Evolutionary conservation across 2,113 vertebrate genomes (phyloP), one percentile per base, ranked within the genome.

Genomic region (Fulica atra): DNA sequence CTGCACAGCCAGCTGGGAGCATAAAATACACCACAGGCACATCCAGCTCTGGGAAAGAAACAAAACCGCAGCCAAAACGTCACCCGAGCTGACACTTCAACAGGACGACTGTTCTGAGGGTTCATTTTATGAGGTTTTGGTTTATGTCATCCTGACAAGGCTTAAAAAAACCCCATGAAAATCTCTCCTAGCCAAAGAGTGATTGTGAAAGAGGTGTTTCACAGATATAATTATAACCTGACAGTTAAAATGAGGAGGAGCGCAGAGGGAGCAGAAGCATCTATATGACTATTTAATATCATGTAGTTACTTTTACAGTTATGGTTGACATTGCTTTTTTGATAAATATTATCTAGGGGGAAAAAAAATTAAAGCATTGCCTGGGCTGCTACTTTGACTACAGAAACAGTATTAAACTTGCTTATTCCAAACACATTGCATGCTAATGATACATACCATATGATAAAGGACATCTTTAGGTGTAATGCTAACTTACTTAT

Each of bases 131-230:
- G 68, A 14, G n/a, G 40, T 21, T 87, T 68, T 81, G 28, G 8
- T 90, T 92, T 61, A 8, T 15, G 28, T 25, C 65, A 38, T 29
- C 5, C 71, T 35, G 17, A 10, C 35, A 70, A 63, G 63, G 54
- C 50, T 35, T 72, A 7, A 35, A 73, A 84, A 81, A 66, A 10
- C 73, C 81, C 59, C 11, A 2, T 44, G n/a, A 63, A 90, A 88
- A 44, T 33, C 16, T 63, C 54, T 93, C 65, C 82, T 35, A 71
- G 51, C 8, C 86, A 82, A 83, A 63, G 90, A 81, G 25, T 3
- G 3, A 72, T 68, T 56, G 35, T 0, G 1, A 65, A 72, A 70
- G 29, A 80, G 60, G 44, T 0, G 0, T 60, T 81, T 74, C 53
- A 81, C 3, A 61, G 7, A 51, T 3, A 83, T 36, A 81, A 73